Percentiles rank a stretch among this genome's conserved stretches.
Conservation (phyloP, 30 jellyfish, hydroid and myxozoan genomes). For the Aurelia aurita region DNA sequence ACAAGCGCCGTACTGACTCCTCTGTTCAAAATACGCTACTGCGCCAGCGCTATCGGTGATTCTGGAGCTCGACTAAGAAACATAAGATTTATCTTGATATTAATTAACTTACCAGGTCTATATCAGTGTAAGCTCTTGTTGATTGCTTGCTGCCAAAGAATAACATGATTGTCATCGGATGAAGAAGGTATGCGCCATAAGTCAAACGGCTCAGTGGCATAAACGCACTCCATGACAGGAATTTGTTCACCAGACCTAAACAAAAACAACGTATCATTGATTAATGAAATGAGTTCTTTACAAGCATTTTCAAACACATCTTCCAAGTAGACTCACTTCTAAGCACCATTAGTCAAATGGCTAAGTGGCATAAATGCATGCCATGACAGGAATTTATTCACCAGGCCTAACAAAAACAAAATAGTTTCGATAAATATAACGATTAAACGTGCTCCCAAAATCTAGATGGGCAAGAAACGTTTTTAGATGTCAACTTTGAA, state of each 20-base stretch:
- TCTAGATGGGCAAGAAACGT: no score
- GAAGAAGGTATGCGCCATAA: constrained; percentile 86
- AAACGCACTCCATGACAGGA: constrained; percentile 88
- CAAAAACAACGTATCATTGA: background rate
- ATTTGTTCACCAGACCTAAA: constrained; percentile 73
- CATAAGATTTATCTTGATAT: background rate
- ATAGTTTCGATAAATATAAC: no score
- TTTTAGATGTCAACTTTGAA: no score
- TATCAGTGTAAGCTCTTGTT: constrained; percentile 59
- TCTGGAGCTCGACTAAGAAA: background rate
- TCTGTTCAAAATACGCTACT: no score
- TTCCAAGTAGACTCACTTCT: no score
- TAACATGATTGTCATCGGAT: constrained; percentile 62
- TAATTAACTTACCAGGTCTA: constrained; percentile 53
- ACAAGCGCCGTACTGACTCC: no score
- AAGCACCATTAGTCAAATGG: constrained; percentile 88
- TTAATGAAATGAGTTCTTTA: no score
- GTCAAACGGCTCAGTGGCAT: constrained; percentile 92
- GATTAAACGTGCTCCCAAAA: no score
- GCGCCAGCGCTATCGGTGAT: background rate
- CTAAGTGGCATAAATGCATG: constrained; percentile 88
- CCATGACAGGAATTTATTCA: constrained; percentile 83
- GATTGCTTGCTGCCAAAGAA: constrained; percentile 47
- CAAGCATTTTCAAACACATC: no score
- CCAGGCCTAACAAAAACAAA: constrained; percentile 63